These are phyloP conservation scores for Camarhynchus parvulus DNA, from an alignment of 2,113 vertebrate species.

Conservation along the genomic window DNA sequence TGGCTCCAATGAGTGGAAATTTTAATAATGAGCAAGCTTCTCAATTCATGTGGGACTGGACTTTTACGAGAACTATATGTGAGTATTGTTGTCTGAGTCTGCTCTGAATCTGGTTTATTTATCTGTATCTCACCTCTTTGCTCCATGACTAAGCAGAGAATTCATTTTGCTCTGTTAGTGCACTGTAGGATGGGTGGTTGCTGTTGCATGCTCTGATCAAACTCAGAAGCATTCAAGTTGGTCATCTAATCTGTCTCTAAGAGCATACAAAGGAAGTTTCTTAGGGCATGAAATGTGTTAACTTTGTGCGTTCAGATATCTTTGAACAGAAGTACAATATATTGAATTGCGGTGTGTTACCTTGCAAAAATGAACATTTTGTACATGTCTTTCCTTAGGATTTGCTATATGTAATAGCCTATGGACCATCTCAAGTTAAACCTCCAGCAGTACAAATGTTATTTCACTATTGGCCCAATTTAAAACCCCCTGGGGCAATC, in stretches of 20 bases:
- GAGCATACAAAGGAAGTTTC: not conserved
- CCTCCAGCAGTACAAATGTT: slow-evolving; percentile 98
- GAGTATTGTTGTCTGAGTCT: not conserved
- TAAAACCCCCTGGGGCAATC: slow-evolving; percentile 97
- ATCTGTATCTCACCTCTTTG: not conserved
- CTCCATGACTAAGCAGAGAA: not conserved
- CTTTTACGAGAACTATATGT: not conserved
- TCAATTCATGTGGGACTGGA: not conserved
- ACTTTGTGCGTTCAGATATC: not conserved
- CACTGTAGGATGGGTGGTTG: not conserved
- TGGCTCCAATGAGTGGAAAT: not conserved
- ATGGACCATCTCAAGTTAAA: slow-evolving; percentile 98
- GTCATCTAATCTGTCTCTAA: not conserved
- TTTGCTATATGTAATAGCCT: slow-evolving; percentile 97
- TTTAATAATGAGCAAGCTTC: not conserved
- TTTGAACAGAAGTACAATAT: not conserved
- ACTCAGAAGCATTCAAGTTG: not conserved
- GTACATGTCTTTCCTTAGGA: slow-evolving; percentile 78
- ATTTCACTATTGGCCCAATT: slow-evolving; percentile 99
- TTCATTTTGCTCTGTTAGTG: not conserved
- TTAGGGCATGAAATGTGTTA: not conserved
- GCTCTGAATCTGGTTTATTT: not conserved
- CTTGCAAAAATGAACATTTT: not conserved
- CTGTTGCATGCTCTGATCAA: not conserved
- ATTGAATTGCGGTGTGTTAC: not conserved